Conservation (phyloP, 2,888 invertebrate genomes). For the Tupiocoris notatus region DNA sequence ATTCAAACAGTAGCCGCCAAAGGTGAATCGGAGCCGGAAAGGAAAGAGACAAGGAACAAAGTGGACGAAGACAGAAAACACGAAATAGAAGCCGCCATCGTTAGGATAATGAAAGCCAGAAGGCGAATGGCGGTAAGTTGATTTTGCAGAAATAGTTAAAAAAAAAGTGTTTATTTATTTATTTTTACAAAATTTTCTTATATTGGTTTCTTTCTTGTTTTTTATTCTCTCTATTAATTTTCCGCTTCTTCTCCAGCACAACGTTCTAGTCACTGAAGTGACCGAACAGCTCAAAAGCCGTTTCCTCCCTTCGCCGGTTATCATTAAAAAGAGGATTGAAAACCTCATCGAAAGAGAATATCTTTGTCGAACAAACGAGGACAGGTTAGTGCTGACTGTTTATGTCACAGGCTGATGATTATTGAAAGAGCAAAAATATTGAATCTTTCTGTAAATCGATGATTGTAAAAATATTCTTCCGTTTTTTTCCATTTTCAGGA, state of each 20-base stretch:
- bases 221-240: no score
- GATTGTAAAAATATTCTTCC: no score
- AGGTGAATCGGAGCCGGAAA: constrained; percentile 98
- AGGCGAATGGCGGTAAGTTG: constrained; percentile 80
- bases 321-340: constrained; percentile 99
- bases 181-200: not conserved
- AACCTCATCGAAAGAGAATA: constrained; percentile 99
- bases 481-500: constrained; percentile 58
- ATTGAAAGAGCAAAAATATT: not conserved
- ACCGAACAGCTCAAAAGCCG: constrained; percentile 95
- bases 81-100: constrained; percentile 99
- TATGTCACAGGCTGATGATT: not conserved
- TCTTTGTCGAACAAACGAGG: constrained; percentile 94
- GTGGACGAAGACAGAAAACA: constrained; percentile 99
- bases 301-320: constrained; percentile 95
- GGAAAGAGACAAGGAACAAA: constrained; percentile 95
- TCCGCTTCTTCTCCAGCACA: constrained; percentile 65
- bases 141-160: not conserved
- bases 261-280: constrained; percentile 93
- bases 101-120: constrained; percentile 97
- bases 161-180: not conserved
- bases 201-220: no score
- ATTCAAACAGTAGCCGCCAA: constrained; percentile 93
- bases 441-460: no score
- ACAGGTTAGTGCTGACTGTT: constrained; percentile 61